A percentile compares a stretch with the other conserved stretches of the same genome.
phyloP scores from a whole-genome alignment of 1,140 invertebrate species.

The Drosophila paulistorum region DNA sequence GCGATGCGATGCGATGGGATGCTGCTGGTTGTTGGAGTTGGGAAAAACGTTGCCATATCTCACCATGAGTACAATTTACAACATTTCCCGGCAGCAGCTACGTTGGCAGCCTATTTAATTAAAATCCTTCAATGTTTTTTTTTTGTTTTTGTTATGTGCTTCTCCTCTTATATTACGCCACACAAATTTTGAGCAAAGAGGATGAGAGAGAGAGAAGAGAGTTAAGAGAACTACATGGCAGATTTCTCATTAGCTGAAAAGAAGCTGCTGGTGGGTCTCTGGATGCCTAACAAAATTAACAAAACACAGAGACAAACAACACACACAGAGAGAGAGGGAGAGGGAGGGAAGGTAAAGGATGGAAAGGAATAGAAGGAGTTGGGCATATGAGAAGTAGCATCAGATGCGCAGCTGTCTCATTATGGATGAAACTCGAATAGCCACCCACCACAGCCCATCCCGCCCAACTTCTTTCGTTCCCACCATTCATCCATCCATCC shows the following conservation, averaged over 20 bases:
- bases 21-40: too few species aligned
- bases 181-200: conserved; percentile 39
- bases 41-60: conserved; percentile 6
- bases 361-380: background rate
- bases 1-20: background rate
- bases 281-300: conserved; percentile 74
- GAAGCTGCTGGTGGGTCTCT: conserved; percentile 66
- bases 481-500: background rate
- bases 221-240: conserved; percentile 22
- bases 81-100: conserved; percentile 21
- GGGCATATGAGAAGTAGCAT: conserved; percentile 31
- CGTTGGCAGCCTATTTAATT: conserved; percentile 71
- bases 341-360: background rate
- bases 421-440: conserved; percentile 44
- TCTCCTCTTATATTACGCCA: conserved; percentile 44
- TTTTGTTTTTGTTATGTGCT: conserved; percentile 16
- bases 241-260: conserved; percentile 77
- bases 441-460: background rate
- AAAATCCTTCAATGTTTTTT: conserved; percentile 73
- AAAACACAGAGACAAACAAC: conserved; percentile 35
- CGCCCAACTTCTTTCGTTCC: background rate
- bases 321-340: background rate
- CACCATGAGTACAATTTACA: conserved; percentile 8
- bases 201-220: background rate
- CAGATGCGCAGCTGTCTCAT: conserved; percentile 63